Evolutionary conservation across 1,140 invertebrate genomes (phyloP), one percentile per base, ranked within the genome.

Genomic region (Plutomurus gul): DNA sequence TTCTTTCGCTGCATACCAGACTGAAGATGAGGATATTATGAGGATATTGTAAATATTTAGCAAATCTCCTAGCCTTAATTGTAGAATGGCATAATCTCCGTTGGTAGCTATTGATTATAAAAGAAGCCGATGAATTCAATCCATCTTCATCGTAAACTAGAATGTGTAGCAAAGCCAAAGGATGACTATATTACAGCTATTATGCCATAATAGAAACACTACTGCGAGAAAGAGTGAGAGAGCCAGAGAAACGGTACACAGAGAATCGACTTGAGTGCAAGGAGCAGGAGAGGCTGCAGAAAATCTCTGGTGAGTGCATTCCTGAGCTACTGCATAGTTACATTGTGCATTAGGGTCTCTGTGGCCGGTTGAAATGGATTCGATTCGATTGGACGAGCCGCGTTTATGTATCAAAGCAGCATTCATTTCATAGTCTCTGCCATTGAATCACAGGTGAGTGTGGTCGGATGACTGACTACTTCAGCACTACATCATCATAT

Each of bases 151-250:
- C 27, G 56, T 65, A 65, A 65, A 33, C n/a, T 65, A 33, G 11
- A 65, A 65, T 65, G 56, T 25, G 18, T 65, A 8, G 25, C 30
- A 16, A n/a, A n/a, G n/a, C n/a, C n/a, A 30, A n/a, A 65, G 56
- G 56, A 65, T 65, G 56, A 65, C 56, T 65, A 65, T 65, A 65
- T 65, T 65, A 65, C 56, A 65, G 56, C 56, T 65, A 65, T 65
- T 65, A 65, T 18, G 30, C 56, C 56, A 65, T 65, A 65, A 36
- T 65, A 33, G n/a, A 65, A 65, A 65, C n/a, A 65, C 36, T 33
- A 65, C 30, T n/a, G n/a, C n/a, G n/a, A n/a, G n/a, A n/a, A n/a
- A n/a, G n/a, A n/a, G n/a, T n/a, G n/a, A 36, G 36, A 65, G 27
- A 65, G 56, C 25, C 30, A 65, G 36, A 65, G 10, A 49, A 22